Conservation (phyloP, 2,113 vertebrate species). For the Oryzias melastigma region DNA sequence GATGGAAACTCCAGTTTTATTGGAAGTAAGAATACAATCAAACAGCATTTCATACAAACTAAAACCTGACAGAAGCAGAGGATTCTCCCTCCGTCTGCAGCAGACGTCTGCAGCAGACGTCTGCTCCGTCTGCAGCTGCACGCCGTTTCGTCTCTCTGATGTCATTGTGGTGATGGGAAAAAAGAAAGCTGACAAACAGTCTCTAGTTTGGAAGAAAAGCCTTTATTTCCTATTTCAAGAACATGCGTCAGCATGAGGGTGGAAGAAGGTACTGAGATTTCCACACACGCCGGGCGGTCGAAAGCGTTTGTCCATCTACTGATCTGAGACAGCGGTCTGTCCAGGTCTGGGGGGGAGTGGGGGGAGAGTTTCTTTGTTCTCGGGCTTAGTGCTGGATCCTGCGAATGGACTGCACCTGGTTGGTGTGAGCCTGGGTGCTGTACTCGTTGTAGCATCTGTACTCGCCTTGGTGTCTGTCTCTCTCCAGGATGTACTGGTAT, state of each 20-base stretch:
- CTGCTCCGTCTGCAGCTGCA: too few species aligned
- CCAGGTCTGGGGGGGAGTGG: slow-evolving; percentile 27
- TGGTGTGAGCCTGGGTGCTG: slow-evolving; percentile 93
- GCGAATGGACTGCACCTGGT: slow-evolving; percentile 96
- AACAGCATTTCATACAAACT: too few species aligned
- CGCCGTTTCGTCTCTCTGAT: too few species aligned
- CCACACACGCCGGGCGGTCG: slow-evolving; percentile 62
- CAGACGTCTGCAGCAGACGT: too few species aligned
- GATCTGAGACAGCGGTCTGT: slow-evolving; percentile 55
- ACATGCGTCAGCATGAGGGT: slow-evolving; percentile 62
- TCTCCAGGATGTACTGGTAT: slow-evolving; percentile 95
- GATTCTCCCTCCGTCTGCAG: too few species aligned
- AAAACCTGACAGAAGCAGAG: too few species aligned
- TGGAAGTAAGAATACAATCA: too few species aligned
- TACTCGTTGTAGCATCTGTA: slow-evolving; percentile 92
- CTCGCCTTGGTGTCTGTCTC: slow-evolving; percentile 90
- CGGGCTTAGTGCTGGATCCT: slow-evolving; percentile 89
- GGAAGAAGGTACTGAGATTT: slow-evolving; percentile 58
- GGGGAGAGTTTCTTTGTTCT: slow-evolving; percentile 27
- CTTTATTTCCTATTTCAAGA: slow-evolving; percentile 78
- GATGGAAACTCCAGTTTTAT: too few species aligned
- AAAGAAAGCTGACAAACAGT: slow-evolving; percentile 59
- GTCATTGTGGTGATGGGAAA: slow-evolving; percentile 13
- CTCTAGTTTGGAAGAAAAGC: slow-evolving; percentile 73
- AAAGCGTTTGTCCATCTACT: slow-evolving; percentile 56